These are phyloP conservation scores for Cataglyphis rosenhaueri DNA, from an alignment of 2,888 invertebrate species.

Conservation along the genomic window DNA sequence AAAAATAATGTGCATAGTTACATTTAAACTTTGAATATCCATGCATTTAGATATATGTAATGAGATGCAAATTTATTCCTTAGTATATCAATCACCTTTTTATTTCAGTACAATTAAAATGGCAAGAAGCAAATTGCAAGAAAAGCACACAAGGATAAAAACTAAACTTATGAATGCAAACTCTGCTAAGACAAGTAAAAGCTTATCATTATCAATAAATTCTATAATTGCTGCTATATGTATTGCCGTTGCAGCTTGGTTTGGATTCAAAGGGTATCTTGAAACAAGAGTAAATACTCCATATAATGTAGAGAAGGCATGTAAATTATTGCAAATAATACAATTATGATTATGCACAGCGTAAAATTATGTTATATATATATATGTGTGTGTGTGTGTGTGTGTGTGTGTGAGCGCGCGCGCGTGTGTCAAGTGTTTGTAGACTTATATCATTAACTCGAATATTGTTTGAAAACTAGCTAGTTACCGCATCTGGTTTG, in stretches of 20 bases:
- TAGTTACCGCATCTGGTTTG: slow-evolving; percentile 90
- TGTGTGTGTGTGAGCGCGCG: too few species aligned
- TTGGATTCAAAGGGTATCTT: slow-evolving; percentile 93
- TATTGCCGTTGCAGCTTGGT: slow-evolving; percentile 90
- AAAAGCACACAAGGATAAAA: slow-evolving; percentile 70
- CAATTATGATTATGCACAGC: neutral
- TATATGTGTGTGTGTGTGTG: neutral
- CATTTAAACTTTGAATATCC: too few species aligned
- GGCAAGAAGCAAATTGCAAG: slow-evolving; percentile 75
- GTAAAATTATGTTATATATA: neutral
- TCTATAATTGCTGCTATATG: slow-evolving; percentile 85
- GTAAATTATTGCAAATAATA: slow-evolving; percentile 1
- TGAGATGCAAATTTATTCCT: too few species aligned
- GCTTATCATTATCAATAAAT: slow-evolving; percentile 72
- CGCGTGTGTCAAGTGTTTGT: too few species aligned
- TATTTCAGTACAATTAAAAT: slow-evolving; percentile 65
- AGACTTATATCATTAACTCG: neutral
- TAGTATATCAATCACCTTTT: neutral
- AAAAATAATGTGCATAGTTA: too few species aligned
- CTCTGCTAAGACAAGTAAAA: slow-evolving; percentile 60
- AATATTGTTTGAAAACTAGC: slow-evolving; percentile 85
- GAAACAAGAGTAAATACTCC: slow-evolving; percentile 96
- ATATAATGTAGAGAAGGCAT: slow-evolving; percentile 91
- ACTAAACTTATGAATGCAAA: slow-evolving; percentile 64
- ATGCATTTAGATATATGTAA: too few species aligned